Conservation (phyloP, 2,888 invertebrate genomes). For the Macroteleia sp. region DNA sequence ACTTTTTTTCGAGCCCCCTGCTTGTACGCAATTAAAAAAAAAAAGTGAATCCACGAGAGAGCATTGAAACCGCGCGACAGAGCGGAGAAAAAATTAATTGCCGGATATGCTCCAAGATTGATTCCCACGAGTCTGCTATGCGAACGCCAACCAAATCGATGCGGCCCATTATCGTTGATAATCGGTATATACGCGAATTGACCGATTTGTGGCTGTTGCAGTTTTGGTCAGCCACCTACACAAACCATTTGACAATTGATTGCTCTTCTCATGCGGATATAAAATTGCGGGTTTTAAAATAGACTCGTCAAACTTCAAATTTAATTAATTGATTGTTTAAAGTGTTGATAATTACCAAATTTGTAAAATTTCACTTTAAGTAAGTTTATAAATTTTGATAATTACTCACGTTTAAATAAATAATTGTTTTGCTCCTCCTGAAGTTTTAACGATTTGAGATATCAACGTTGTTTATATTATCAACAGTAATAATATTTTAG, state of each 20-base stretch:
- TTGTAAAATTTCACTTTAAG: no score
- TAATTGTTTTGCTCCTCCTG: no score
- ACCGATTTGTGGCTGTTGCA: conserved; percentile 47
- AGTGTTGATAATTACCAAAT: no score
- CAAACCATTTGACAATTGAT: conserved; percentile 20
- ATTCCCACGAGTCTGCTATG: conserved; percentile 78
- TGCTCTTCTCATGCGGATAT: no score
- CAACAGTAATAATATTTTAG: no score
- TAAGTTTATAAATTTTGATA: no score
- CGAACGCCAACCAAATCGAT: conserved; percentile 64
- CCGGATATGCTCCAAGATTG: conserved; percentile 82
- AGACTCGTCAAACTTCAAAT: no score
- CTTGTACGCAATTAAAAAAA: conserved; percentile 57
- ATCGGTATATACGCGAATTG: conserved; percentile 55
- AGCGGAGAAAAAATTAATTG: conserved; percentile 80
- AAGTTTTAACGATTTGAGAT: no score
- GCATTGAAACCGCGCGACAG: conserved; percentile 62
- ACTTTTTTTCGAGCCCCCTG: conserved; percentile 41
- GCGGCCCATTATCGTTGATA: conserved; percentile 66
- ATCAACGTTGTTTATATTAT: no score
- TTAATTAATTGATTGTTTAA: no score
- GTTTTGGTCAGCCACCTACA: conserved; percentile 41
- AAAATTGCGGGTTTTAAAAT: no score
- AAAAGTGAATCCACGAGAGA: conserved; percentile 28
- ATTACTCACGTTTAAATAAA: no score